These are phyloP conservation scores for Hippoglossus hippoglossus DNA, from an alignment of 2,797 vertebrate species.

Conservation along the genomic window DNA sequence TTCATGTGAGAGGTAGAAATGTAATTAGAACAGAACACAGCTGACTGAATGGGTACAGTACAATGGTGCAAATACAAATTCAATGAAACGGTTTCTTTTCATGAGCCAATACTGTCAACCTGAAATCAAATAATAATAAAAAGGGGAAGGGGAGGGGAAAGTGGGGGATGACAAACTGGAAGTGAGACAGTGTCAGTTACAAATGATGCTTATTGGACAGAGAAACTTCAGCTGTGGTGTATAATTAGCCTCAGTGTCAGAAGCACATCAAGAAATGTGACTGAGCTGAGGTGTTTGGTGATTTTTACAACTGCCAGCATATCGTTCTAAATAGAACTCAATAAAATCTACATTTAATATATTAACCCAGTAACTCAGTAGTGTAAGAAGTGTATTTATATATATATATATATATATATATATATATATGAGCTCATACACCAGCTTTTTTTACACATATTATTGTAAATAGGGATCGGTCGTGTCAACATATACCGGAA, in stretches of 20 bases:
- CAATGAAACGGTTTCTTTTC: constrained; percentile 46
- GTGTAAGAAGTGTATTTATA: too few relatives aligned
- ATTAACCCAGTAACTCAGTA: too few relatives aligned
- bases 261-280: neutral
- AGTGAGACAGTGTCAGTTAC: constrained; percentile 4
- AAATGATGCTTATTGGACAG: constrained; percentile 14
- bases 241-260: constrained; percentile 3
- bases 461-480: too few relatives aligned
- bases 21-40: constrained; percentile 66
- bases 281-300: neutral
- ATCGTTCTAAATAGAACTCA: too few relatives aligned
- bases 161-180: constrained; percentile 15
- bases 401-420: too few relatives aligned
- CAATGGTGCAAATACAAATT: constrained; percentile 61
- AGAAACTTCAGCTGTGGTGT: neutral
- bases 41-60: constrained; percentile 55
- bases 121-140: constrained; percentile 43
- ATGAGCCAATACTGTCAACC: constrained; percentile 37
- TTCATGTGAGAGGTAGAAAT: constrained; percentile 50
- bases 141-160: constrained; percentile 3
- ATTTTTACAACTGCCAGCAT: too few relatives aligned
- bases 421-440: too few relatives aligned
- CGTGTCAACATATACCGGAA: too few relatives aligned
- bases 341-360: too few relatives aligned
- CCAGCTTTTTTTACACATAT: too few relatives aligned